Evolutionary conservation across 1,140 invertebrate species (phyloP).

Genomic region (Monochamus saltuarius): DNA sequence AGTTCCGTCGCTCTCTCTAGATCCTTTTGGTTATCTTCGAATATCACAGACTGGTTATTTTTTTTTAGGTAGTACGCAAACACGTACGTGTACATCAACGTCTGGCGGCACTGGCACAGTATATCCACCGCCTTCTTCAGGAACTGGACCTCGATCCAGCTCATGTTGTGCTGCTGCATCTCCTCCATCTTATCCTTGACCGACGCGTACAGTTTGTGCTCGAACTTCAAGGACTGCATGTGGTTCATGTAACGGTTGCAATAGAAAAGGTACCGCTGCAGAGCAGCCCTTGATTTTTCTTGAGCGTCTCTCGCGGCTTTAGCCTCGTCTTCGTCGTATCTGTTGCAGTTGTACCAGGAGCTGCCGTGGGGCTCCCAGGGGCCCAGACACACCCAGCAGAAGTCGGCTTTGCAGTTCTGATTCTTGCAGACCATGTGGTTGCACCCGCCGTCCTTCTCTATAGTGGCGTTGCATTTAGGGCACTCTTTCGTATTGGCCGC

Average conservation of each 20-base stretch:
- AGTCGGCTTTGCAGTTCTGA: constrained; percentile 73
- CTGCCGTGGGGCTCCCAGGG: constrained; percentile 79
- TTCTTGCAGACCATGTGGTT: constrained; percentile 83
- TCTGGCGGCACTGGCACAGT: constrained; percentile 67
- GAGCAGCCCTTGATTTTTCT: constrained; percentile 87
- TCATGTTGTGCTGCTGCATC: constrained; percentile 79
- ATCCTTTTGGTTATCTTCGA: constrained; percentile 75
- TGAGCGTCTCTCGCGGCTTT: constrained; percentile 95
- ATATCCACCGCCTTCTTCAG: constrained; percentile 70
- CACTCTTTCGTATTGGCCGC: constrained; percentile 81
- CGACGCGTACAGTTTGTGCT: constrained; percentile 66
- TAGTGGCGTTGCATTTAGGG: constrained; percentile 75
- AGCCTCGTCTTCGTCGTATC: constrained; percentile 89
- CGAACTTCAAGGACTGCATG: constrained; percentile 75
- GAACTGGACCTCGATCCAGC: constrained; percentile 76
- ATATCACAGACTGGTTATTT: constrained; percentile 71
- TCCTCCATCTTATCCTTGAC: constrained; percentile 73
- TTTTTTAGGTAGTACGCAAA: constrained; percentile 72
- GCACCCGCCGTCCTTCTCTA: constrained; percentile 75
- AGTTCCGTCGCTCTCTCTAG: constrained; percentile 70
- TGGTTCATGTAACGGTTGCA: constrained; percentile 92
- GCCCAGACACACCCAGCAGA: constrained; percentile 79
- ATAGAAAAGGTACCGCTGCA: constrained; percentile 96
- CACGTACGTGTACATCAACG: constrained; percentile 74
- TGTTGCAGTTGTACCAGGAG: constrained; percentile 63